A percentile compares a stretch with the other conserved stretches of the same genome.
Evolutionary conservation across 2,113 vertebrate genomes (phyloP).

Genomic region (Crotophaga sulcirostris): DNA sequence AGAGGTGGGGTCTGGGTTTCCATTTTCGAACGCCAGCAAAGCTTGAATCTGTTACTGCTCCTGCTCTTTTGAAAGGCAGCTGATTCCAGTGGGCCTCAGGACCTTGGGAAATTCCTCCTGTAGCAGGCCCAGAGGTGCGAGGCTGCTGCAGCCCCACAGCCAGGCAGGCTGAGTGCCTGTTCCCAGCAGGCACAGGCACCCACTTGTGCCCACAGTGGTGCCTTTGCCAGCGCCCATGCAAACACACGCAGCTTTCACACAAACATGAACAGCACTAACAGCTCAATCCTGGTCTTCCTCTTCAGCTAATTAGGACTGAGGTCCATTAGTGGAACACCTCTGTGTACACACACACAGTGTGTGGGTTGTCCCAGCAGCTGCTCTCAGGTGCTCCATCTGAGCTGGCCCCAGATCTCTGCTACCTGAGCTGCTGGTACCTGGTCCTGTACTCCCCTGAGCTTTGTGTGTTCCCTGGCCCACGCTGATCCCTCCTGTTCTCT

Average conservation of each 20-base stretch:
- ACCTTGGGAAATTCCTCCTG: rapidly evolving
- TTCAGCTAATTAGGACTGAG: neutral
- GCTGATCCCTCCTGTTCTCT: neutral
- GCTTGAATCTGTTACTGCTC: neutral
- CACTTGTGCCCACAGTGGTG: neutral
- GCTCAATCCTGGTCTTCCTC: neutral
- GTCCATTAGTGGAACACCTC: no score
- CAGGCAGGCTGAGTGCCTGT: neutral
- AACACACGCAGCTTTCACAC: neutral
- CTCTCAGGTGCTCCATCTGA: neutral
- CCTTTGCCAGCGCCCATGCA: neutral
- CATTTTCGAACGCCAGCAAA: neutral
- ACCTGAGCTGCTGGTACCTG: neutral
- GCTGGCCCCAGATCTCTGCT: neutral
- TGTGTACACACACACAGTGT: no score
- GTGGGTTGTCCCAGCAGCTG: neutral
- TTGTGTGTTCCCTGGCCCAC: neutral
- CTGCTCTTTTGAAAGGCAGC: neutral
- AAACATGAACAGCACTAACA: neutral
- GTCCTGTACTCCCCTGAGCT: neutral
- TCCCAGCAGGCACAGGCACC: neutral
- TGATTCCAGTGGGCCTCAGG: neutral
- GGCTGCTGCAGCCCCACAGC: neutral
- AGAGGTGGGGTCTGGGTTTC: neutral
- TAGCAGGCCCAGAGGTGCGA: neutral